Conservation (phyloP, 2,888 invertebrate species). For the Oscheius sp. region DNA sequence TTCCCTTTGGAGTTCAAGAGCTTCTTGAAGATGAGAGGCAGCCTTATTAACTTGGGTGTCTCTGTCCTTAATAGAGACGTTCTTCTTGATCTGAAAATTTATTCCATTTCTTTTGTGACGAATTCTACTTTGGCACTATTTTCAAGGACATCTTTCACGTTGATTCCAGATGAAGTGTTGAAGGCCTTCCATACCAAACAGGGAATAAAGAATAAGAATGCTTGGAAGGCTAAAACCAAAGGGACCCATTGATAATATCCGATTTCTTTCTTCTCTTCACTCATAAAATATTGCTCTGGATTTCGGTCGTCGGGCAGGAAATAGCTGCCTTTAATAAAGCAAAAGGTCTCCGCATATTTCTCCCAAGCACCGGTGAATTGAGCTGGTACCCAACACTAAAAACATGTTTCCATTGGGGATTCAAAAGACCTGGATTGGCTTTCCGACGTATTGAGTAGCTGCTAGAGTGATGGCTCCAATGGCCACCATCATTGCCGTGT, state of each 20-base stretch:
- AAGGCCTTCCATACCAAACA: conserved; percentile 64
- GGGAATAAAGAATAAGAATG: conserved; percentile 68
- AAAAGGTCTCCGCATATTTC: conserved; percentile 67
- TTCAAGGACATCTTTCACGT: conserved; percentile 63
- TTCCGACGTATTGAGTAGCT: conserved; percentile 69
- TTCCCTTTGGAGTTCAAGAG: conserved; percentile 65
- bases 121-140: conserved; percentile 48
- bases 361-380: conserved; percentile 65
- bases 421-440: conserved; percentile 61
- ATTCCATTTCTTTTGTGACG: background rate
- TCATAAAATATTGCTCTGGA: conserved; percentile 47
- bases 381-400: conserved; percentile 68
- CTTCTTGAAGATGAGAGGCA: conserved; percentile 59
- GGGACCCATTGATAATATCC: conserved; percentile 66
- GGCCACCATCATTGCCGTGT: conserved; percentile 60
- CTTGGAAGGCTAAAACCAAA: conserved; percentile 63
- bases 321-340: conserved; percentile 68
- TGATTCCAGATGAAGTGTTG: conserved; percentile 63
- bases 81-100: conserved; percentile 36
- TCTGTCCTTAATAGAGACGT: conserved; percentile 24
- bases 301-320: conserved; percentile 54
- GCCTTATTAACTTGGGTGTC: conserved; percentile 32
- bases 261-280: conserved; percentile 41
- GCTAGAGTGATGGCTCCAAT: conserved; percentile 66
- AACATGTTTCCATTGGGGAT: background rate